Evolutionary conservation across 2,113 vertebrate species (phyloP).

Genomic region (Dendrocopos noguchii): DNA sequence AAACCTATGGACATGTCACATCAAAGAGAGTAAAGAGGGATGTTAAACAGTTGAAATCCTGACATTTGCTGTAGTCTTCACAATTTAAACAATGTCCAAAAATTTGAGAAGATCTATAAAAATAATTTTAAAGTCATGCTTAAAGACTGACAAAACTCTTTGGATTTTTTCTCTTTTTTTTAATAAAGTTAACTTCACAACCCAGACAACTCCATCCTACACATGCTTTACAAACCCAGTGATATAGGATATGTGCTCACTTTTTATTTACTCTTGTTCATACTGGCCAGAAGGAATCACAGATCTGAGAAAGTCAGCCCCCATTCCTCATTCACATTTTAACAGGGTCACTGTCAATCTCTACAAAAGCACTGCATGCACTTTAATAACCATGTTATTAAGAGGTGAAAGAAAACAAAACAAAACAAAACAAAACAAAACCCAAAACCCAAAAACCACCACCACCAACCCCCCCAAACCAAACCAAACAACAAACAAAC

Average conservation of each 20-base stretch:
- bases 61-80: not conserved
- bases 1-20: not conserved
- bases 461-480: too few species aligned
- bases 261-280: not conserved
- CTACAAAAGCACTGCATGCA: not conserved
- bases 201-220: not conserved
- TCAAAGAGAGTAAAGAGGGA: not conserved
- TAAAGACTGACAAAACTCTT: not conserved
- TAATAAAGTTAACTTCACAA: not conserved
- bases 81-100: not conserved
- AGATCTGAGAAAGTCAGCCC: not conserved
- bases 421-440: not conserved
- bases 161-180: not conserved
- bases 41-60: not conserved
- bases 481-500: too few species aligned
- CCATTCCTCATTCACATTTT: not conserved
- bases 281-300: not conserved
- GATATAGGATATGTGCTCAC: not conserved
- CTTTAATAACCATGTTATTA: too few species aligned
- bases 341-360: not conserved
- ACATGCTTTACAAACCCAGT: not conserved
- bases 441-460: too few species aligned
- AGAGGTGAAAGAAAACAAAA: too few species aligned
- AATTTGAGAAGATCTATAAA: not conserved
- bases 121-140: not conserved